phyloP scores from a whole-genome alignment of 2,113 vertebrate species.

The Steatornis caripensis region DNA sequence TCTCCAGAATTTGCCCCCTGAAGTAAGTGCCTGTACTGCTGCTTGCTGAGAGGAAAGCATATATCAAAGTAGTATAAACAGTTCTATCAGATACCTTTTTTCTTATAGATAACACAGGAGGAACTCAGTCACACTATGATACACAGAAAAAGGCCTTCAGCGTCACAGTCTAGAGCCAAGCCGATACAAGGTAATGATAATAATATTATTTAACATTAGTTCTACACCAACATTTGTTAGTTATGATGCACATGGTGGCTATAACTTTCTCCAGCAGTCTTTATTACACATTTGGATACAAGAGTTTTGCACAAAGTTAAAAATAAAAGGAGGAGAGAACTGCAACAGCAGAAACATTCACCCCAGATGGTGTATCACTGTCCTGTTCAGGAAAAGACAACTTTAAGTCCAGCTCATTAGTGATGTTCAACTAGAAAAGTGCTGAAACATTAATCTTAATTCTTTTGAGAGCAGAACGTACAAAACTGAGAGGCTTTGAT shows the following conservation, averaged over 20 bases:
- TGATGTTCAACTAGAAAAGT: neutral
- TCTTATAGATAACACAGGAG: conserved; percentile 67
- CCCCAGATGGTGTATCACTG: neutral
- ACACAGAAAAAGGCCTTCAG: conserved; percentile 19
- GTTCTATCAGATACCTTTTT: neutral
- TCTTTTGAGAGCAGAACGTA: neutral
- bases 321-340: neutral
- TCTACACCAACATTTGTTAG: neutral
- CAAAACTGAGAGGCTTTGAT: neutral
- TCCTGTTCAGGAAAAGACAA: neutral
- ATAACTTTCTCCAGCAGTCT: neutral
- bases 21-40: conserved; percentile 70
- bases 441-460: neutral
- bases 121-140: conserved; percentile 66
- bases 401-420: neutral
- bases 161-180: neutral
- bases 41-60: neutral
- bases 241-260: neutral
- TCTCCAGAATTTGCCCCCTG: conserved; percentile 69
- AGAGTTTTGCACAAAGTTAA: neutral
- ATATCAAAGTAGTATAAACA: neutral
- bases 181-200: conserved; percentile 48
- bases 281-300: neutral
- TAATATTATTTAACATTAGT: neutral
- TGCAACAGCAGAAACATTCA: neutral